phyloP scores from a whole-genome alignment of 2,888 invertebrate species.

The Dynastes hyllus region DNA sequence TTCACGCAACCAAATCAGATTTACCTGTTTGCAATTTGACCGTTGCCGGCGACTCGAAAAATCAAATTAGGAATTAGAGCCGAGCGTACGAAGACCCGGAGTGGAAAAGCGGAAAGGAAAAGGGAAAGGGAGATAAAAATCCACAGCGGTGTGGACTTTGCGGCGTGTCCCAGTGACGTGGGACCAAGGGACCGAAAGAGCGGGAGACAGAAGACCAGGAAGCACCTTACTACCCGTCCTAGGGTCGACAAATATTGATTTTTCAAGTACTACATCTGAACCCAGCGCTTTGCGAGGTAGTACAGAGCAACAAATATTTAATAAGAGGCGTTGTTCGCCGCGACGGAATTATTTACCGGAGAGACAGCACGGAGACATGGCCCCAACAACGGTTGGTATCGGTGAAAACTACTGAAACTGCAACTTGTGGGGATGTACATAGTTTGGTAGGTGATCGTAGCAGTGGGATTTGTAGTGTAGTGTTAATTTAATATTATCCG shows the following conservation, averaged over 20 bases:
- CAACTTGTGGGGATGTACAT: too few species aligned
- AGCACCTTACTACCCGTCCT: constrained; percentile 19
- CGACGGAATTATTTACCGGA: constrained; percentile 34
- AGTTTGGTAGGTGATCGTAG: too few species aligned
- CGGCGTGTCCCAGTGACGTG: constrained; percentile 9
- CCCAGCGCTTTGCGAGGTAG: constrained; percentile 24
- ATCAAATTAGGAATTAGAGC: constrained; percentile 42
- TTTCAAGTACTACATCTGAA: constrained; percentile 32
- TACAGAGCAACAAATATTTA: constrained; percentile 41
- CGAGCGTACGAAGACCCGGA: neutral
- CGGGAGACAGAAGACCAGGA: neutral
- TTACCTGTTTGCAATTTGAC: constrained; percentile 44
- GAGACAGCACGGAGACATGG: neutral
- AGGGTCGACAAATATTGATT: constrained; percentile 38
- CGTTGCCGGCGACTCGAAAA: constrained; percentile 37
- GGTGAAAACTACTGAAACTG: too few species aligned
- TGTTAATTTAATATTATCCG: too few species aligned
- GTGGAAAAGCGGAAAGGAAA: neutral
- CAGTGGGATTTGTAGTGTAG: too few species aligned
- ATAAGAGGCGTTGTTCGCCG: constrained; percentile 25
- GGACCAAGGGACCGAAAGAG: neutral
- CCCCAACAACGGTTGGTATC: too few species aligned
- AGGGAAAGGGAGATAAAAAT: constrained; percentile 1
- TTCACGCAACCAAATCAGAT: constrained; percentile 33
- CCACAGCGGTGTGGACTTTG: constrained; percentile 34